Base-by-base conservation (phyloP, 2,888 invertebrate species). In the Caenorhabditis virilis region DNA sequence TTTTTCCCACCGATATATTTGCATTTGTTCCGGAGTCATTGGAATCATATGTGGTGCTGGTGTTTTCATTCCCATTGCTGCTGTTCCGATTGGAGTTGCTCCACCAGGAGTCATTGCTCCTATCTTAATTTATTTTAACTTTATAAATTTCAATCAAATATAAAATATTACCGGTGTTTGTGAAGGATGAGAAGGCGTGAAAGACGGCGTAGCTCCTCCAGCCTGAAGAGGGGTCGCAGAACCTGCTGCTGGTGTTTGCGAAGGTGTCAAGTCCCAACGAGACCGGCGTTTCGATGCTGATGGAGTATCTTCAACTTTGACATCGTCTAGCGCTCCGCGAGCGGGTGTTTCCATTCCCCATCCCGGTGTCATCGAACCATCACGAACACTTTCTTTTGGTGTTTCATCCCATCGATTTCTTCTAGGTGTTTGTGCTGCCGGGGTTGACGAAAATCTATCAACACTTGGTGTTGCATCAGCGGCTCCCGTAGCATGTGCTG, bases 371-470 rank as follows among this genome's bases (percentile, higher is more conserved):
- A 79, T 73, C 84, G 56, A 56, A 1, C 95, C 95, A 83, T 93
- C 82, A 15, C 74, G 65, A 25, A 66, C 53, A 16, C 67, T 92
- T 71, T 89, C 90, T 58, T 77, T 95, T 93, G 98, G 98, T 0
- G 98, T 98, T 85, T 98, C 98, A 85, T 98, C 98, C 98, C 98
- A 98, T 61, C 98, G 89, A 86, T 98, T 98, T 45, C 95, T 88
- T 13, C 97, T 87, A 18, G 90, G 84, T 59, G 84, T 84, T 43
- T 84, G 85, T 20, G 85, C 69, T 9, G 69, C 69, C 1, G 94
- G 93, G 26, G 90, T 98, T 3, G 95, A 90, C 83, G 95, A 95
- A 95, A 97, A 97, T 85, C 93, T 91, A 3, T 95, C 95, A 0
- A 93, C 94, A 2, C 85, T 84, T 9, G 86, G 86, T 0, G 86